Percentiles rank a stretch among this genome's conserved stretches.
Conservation (phyloP, 2,797 vertebrate genomes). For the Gobionotothen gibberifrons region DNA sequence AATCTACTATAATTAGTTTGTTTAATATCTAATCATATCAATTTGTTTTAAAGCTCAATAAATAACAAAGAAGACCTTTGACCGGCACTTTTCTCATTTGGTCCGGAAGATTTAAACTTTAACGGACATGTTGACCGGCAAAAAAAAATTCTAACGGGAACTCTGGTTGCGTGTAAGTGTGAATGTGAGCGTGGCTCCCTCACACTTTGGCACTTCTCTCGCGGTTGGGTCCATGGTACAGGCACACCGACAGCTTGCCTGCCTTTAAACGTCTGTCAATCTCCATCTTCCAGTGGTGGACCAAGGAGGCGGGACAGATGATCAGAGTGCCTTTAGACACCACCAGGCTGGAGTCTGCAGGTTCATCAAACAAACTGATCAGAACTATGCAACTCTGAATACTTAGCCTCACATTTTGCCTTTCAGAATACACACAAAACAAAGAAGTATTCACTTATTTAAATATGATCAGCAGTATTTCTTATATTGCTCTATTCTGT, state of each 20-base stretch:
- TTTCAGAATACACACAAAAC: background rate
- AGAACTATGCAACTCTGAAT: background rate
- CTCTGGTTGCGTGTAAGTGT: background rate
- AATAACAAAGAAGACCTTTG: too few species aligned
- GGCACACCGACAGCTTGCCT: constrained; percentile 84
- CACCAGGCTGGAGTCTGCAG: constrained; percentile 82
- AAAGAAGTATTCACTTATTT: background rate
- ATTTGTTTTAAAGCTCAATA: too few species aligned
- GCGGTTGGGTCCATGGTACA: constrained; percentile 92
- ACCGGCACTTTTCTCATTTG: too few species aligned
- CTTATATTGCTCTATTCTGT: background rate
- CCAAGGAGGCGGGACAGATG: constrained; percentile 94
- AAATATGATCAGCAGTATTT: background rate
- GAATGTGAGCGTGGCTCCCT: constrained; percentile 54
- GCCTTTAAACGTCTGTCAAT: constrained; percentile 85
- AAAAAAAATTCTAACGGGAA: background rate
- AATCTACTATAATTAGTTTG: too few species aligned
- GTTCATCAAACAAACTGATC: background rate
- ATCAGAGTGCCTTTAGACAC: constrained; percentile 88
- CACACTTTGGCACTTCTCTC: constrained; percentile 84
- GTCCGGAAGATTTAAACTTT: too few species aligned
- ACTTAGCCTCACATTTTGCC: background rate
- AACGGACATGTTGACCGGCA: too few species aligned
- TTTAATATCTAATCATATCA: too few species aligned
- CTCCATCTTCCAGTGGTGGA: constrained; percentile 98